phyloP scores from a whole-genome alignment of 2,888 invertebrate species.

The Anaspis maculata region DNA sequence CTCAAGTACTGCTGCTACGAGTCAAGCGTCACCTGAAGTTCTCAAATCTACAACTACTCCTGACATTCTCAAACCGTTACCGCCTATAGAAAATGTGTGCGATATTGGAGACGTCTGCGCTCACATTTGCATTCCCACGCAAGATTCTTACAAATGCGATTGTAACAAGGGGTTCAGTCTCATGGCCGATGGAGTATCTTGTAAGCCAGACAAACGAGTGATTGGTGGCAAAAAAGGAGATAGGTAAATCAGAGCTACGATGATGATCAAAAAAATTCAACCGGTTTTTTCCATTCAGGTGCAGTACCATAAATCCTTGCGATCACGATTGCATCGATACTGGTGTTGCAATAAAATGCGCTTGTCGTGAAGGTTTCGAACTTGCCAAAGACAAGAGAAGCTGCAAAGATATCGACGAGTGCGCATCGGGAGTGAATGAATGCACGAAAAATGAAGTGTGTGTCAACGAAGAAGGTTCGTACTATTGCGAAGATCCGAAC shows the following conservation, averaged over 20 bases:
- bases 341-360: slow-evolving; percentile 59
- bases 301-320: slow-evolving; percentile 59
- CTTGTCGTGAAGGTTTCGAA: slow-evolving; percentile 62
- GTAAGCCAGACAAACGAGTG: slow-evolving; percentile 43
- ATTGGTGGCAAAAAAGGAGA: slow-evolving; percentile 17
- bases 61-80: too few species aligned
- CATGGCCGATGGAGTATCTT: slow-evolving; percentile 63
- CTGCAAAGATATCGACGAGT: slow-evolving; percentile 61
- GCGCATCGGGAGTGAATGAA: slow-evolving; percentile 41
- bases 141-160: slow-evolving; percentile 61
- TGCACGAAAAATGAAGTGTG: slow-evolving; percentile 46
- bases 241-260: slow-evolving; percentile 23
- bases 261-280: too few species aligned
- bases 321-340: slow-evolving; percentile 67
- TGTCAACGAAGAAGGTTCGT: slow-evolving; percentile 49
- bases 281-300: slow-evolving; percentile 36
- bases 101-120: slow-evolving; percentile 58
- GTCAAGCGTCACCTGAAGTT: too few species aligned
- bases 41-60: too few species aligned
- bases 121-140: slow-evolving; percentile 67
- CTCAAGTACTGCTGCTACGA: slow-evolving; percentile 19
- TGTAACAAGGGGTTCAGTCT: slow-evolving; percentile 62
- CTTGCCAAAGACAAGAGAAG: slow-evolving; percentile 57
- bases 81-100: slow-evolving; percentile 43
- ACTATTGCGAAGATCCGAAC: slow-evolving; percentile 42